Base-by-base conservation (phyloP, 2,888 invertebrate genomes). In the Drosophila meridiana region DNA sequence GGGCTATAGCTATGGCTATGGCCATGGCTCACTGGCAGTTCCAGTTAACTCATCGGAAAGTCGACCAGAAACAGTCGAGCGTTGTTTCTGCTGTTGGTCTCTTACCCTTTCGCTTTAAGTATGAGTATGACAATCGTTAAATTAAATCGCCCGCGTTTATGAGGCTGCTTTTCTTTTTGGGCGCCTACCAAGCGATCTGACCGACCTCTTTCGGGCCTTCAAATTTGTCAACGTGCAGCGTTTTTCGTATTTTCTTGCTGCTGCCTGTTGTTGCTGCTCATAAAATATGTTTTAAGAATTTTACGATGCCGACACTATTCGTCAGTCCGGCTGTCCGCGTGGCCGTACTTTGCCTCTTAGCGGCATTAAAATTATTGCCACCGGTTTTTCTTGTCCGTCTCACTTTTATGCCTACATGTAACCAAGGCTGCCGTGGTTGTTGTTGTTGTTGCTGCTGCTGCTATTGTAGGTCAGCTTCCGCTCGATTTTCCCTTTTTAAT, bases 261-360 rank as follows among this genome's bases (percentile, higher is more conserved):
- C 59, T 62, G 55, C 50, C 62, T 66, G 45, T 43, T 76, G 73
- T 69, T 73, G 71, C 66, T 71, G 79, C 87, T 80, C 85, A 75
- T 86, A 90, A 89, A 86, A 90, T 86, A 90, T 86, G 90, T 86
- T 86, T 85, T 90, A 90, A 86, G 89, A 86, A 89, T 90, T 86
- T 86, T 72, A 86, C 90, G 85, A 86, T 86, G 90, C 85, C 85
- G 85, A 80, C 90, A 76, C 48, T 69, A 67, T 65, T 65, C 32
- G 42, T 53, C n/a, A 36, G 63, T 60, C 53, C 50, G 40, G 50
- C 57, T 59, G 50, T 57, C 67, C 67, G 61, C 60, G 50, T 53
- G 36, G 57, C 20, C 53, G 78, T 78, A 69, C 63, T 71, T 73
- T 50, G 47, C 65, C 77, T 89, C 66, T 87, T 58, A 84, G 85